phyloP scores from a whole-genome alignment of 2,888 invertebrate species.

The Cosmia trapezina region DNA sequence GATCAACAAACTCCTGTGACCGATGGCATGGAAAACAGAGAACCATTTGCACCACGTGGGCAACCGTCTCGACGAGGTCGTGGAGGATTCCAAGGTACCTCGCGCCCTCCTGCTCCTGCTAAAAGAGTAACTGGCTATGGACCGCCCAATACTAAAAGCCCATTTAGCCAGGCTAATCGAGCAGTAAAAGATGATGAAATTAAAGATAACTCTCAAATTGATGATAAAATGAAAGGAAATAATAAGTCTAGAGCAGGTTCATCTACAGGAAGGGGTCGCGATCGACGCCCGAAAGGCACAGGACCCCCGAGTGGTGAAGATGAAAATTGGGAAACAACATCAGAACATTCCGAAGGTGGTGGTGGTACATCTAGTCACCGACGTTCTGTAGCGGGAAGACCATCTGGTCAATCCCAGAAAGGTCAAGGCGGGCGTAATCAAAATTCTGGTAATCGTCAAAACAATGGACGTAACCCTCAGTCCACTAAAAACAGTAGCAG shows the following conservation, averaged over 20 bases:
- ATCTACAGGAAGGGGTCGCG: slow-evolving; percentile 90
- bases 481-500: slow-evolving; percentile 73
- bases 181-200: slow-evolving; percentile 83
- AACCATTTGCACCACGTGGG: slow-evolving; percentile 96
- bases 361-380: slow-evolving; percentile 78
- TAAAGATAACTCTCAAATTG: slow-evolving; percentile 81
- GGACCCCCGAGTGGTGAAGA: slow-evolving; percentile 88
- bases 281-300: slow-evolving; percentile 82
- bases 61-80: slow-evolving; percentile 97
- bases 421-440: slow-evolving; percentile 81
- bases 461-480: slow-evolving; percentile 77
- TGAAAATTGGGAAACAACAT: slow-evolving; percentile 95
- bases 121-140: slow-evolving; percentile 94
- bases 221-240: slow-evolving; percentile 92
- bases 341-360: slow-evolving; percentile 94
- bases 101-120: slow-evolving; percentile 87
- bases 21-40: slow-evolving; percentile 88
- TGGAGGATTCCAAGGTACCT: slow-evolving; percentile 89
- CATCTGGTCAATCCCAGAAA: slow-evolving; percentile 76
- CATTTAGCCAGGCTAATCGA: slow-evolving; percentile 91
- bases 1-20: slow-evolving; percentile 71
- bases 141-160: slow-evolving; percentile 95
- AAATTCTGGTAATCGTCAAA: slow-evolving; percentile 79
- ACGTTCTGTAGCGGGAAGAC: slow-evolving; percentile 78
- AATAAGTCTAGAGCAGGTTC: slow-evolving; percentile 93